Conservation (phyloP, 2,888 invertebrate species). For the Eupeodes latifasciatus region DNA sequence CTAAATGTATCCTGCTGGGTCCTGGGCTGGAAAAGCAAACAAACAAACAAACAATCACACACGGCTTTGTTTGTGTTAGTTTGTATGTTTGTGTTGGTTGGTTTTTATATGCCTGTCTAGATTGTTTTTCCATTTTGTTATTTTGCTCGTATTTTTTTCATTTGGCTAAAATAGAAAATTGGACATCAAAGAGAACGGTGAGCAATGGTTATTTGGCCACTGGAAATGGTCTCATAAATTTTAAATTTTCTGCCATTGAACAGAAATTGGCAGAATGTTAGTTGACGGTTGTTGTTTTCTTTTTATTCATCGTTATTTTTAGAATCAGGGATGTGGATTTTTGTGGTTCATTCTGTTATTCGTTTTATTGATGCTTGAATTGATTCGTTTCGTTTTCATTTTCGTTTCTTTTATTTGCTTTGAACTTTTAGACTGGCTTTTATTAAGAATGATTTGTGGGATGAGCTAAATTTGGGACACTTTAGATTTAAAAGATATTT, state of each 20-base stretch:
- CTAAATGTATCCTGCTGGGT: conserved; percentile 71
- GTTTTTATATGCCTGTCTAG: conserved; percentile 8
- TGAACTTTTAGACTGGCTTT: conserved; percentile 35
- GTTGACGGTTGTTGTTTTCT: conserved; percentile 50
- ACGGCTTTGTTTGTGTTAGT: conserved; percentile 40
- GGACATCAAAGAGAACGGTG: conserved; percentile 75
- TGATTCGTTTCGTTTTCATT: conserved; percentile 34
- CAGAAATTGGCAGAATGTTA: conserved; percentile 76
- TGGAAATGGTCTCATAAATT: conserved; percentile 77
- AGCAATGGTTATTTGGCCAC: conserved; percentile 74
- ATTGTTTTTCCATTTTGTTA: conserved; percentile 32
- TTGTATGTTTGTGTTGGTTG: conserved; percentile 19
- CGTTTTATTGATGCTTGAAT: conserved; percentile 74
- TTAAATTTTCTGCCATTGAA: conserved; percentile 77
- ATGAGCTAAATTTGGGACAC: conserved; percentile 29
- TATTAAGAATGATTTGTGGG: conserved; percentile 37
- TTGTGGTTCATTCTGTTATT: conserved; percentile 73
- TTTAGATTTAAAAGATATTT: conserved; percentile 47
- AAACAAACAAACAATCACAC: neutral
- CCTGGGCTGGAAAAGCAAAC: conserved; percentile 50
- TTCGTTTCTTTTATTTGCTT: conserved; percentile 53
- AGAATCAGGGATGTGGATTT: conserved; percentile 58
- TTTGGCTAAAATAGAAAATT: conserved; percentile 72
- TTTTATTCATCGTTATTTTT: conserved; percentile 27
- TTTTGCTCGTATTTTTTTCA: neutral